Conservation (phyloP, 2,113 vertebrate genomes). For the Pachyramphus minor region DNA sequence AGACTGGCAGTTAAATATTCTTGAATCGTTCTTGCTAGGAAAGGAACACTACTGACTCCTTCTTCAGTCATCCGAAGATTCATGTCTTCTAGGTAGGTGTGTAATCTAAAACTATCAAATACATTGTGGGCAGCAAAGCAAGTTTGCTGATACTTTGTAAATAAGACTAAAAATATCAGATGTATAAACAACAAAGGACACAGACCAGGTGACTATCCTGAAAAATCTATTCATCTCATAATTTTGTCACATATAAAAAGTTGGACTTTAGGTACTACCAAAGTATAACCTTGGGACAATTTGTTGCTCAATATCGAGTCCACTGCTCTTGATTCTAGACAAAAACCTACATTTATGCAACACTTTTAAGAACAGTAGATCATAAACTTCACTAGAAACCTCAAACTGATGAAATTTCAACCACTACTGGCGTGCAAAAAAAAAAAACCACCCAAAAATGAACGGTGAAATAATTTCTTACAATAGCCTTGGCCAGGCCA, state of each 20-base stretch:
- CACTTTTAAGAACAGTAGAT: not conserved
- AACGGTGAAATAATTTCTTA: not conserved
- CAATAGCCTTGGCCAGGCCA: not conserved
- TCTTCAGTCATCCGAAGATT: not conserved
- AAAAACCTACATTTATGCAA: not conserved
- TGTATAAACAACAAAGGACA: not conserved
- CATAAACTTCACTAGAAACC: not conserved
- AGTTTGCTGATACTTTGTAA: not conserved
- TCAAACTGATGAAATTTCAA: not conserved
- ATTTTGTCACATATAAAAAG: not conserved
- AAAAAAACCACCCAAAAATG: not conserved
- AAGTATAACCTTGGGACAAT: not conserved
- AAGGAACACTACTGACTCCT: not conserved
- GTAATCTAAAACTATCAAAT: not conserved
- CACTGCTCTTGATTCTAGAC: not conserved
- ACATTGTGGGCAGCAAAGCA: not conserved
- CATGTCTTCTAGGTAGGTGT: too few species aligned
- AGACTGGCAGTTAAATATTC: not conserved
- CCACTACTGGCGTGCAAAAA: not conserved
- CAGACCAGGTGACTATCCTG: not conserved
- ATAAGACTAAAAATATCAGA: not conserved
- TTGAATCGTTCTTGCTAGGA: not conserved
- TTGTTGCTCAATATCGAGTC: not conserved
- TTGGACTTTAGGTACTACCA: not conserved
- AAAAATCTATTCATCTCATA: not conserved